Evolutionary conservation across 2,797 vertebrate genomes (phyloP).

Genomic region (Oryzias sinensis): DNA sequence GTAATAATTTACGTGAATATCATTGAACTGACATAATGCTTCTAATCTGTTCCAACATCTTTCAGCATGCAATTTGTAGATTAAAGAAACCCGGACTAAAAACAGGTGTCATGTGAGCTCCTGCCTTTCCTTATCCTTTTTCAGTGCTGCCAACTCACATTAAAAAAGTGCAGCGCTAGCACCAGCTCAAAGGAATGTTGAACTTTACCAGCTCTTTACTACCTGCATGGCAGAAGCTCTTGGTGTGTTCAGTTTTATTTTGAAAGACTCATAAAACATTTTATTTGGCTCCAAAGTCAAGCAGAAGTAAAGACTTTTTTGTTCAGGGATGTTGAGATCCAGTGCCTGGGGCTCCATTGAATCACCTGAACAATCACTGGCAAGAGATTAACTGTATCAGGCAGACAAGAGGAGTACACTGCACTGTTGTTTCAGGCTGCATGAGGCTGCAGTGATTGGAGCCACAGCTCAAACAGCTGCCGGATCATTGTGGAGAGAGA

Average conservation of each 20-base stretch:
- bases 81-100: constrained; percentile 31
- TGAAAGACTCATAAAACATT: constrained; percentile 50
- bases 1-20: not conserved
- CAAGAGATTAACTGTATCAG: constrained; percentile 25
- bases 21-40: not conserved
- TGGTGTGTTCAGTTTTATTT: constrained; percentile 26
- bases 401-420: constrained; percentile 49
- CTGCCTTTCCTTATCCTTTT: constrained; percentile 14
- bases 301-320: not conserved
- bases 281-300: constrained; percentile 66
- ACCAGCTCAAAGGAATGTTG: constrained; percentile 21
- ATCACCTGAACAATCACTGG: constrained; percentile 15
- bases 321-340: constrained; percentile 8
- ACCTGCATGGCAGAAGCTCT: constrained; percentile 14
- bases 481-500: constrained; percentile 34
- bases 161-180: constrained; percentile 46
- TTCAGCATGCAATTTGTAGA: constrained; percentile 3
- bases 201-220: constrained; percentile 42
- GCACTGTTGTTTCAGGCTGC: constrained; percentile 58
- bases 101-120: constrained; percentile 57
- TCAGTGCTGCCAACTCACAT: constrained; percentile 21
- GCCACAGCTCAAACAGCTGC: constrained; percentile 57
- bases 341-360: constrained; percentile 5
- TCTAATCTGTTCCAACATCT: not conserved
- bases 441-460: constrained; percentile 57